phyloP scores from a whole-genome alignment of 2,113 vertebrate species.

The Drymodes brunneopygia region DNA sequence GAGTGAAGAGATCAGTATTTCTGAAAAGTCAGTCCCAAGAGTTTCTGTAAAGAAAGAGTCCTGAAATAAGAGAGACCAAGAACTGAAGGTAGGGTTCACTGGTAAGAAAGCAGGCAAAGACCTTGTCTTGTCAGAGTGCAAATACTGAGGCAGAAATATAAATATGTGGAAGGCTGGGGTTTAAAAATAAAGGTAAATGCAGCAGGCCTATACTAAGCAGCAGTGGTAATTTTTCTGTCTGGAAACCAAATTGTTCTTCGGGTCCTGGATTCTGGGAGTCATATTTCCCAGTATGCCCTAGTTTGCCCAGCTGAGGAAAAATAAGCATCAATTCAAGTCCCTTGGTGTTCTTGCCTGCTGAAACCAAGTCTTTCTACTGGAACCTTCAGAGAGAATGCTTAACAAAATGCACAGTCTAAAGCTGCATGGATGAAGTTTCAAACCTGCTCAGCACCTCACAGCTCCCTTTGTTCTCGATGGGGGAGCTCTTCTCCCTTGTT shows the following conservation, averaged over 20 bases:
- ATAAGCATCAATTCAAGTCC: background rate
- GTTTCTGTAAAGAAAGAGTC: background rate
- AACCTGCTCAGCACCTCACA: background rate
- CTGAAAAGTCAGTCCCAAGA: background rate
- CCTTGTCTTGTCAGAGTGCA: background rate
- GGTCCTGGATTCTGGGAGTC: background rate
- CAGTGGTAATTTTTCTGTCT: background rate
- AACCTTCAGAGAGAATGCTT: background rate
- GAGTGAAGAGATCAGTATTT: background rate
- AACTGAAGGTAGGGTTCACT: background rate
- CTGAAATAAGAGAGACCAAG: background rate
- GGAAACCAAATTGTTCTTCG: background rate
- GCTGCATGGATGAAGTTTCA: background rate
- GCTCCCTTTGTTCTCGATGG: background rate
- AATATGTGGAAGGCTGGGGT: background rate
- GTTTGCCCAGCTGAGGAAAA: background rate
- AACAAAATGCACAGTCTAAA: background rate
- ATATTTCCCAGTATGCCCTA: background rate
- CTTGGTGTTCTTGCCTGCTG: background rate
- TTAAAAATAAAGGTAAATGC: background rate
- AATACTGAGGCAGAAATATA: background rate
- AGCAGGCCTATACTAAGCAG: background rate
- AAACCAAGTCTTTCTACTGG: background rate
- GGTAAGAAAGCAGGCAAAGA: background rate
- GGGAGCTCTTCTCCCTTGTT: background rate